Percentiles rank a stretch among this genome's conserved stretches.
Conservation (phyloP, 2,797 vertebrate genomes). For the Alauda arvensis region DNA sequence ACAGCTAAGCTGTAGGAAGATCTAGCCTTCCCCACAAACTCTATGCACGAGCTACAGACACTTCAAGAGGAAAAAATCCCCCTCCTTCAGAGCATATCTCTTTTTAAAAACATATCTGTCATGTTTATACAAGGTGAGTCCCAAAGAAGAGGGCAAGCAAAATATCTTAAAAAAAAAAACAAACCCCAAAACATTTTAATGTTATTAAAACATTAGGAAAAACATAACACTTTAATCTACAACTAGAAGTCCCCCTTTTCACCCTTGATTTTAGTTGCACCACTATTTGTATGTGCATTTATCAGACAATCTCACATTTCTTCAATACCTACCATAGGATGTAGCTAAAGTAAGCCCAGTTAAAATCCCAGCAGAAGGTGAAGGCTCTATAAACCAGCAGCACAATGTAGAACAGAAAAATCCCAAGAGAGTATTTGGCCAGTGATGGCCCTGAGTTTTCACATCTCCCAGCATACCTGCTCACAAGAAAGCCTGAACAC, state of each 20-base stretch:
- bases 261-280: background rate
- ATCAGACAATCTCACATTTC: background rate
- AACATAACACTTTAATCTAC: background rate
- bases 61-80: background rate
- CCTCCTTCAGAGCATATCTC: background rate
- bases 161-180: background rate
- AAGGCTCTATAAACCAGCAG: background rate
- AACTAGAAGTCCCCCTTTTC: background rate
- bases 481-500: conserved; percentile 97
- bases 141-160: background rate
- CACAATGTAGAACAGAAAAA: too few species aligned
- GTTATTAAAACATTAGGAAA: background rate
- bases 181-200: too few species aligned
- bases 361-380: background rate
- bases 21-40: background rate
- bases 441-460: background rate
- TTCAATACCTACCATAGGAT: background rate
- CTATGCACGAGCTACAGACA: background rate
- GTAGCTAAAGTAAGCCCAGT: background rate
- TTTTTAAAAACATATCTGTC: background rate
- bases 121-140: background rate
- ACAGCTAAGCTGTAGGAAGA: background rate
- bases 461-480: conserved; percentile 76
- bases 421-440: background rate
- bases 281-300: background rate